Evolutionary conservation across 2,797 vertebrate species (phyloP).

Genomic region (Poeciliopsis presidionis): DNA sequence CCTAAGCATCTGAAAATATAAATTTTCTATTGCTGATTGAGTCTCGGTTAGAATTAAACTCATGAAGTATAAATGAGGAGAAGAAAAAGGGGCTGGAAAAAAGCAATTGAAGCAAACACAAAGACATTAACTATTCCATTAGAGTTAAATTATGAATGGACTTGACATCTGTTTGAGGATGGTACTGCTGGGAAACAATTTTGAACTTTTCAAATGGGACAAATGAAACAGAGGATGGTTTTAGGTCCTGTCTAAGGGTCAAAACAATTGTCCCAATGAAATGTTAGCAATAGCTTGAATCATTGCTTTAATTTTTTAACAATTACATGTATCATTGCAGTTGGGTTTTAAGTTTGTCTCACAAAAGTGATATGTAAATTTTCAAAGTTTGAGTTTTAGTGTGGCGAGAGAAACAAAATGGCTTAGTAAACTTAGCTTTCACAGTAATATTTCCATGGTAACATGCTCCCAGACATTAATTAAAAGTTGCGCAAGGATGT

Average conservation of each 20-base stretch:
- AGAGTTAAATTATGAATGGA: constrained; percentile 66
- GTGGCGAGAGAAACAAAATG: constrained; percentile 9
- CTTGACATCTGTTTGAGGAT: constrained; percentile 51
- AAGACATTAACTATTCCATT: constrained; percentile 73
- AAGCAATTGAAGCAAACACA: constrained; percentile 56
- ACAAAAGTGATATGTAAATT: neutral
- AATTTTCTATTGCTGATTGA: constrained; percentile 61
- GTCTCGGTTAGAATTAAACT: constrained; percentile 51
- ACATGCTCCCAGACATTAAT: constrained; percentile 33
- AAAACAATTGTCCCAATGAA: constrained; percentile 3
- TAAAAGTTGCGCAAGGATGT: constrained; percentile 22
- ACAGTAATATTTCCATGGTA: constrained; percentile 47
- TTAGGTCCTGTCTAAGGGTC: constrained; percentile 32
- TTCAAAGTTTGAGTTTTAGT: neutral
- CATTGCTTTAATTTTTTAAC: neutral
- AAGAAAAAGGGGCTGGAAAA: constrained; percentile 50
- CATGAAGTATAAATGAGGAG: constrained; percentile 69
- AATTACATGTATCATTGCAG: neutral
- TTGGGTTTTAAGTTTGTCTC: neutral
- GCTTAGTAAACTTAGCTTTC: constrained; percentile 30
- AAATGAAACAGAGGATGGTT: constrained; percentile 23
- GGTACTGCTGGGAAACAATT: constrained; percentile 40
- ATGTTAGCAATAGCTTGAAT: neutral
- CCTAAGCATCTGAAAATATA: constrained; percentile 56
- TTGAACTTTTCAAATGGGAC: constrained; percentile 38